A percentile compares a stretch with the other conserved stretches of the same genome.
phyloP scores from a whole-genome alignment of 2,113 vertebrate genomes.

The Nothobranchius furzeri region DNA sequence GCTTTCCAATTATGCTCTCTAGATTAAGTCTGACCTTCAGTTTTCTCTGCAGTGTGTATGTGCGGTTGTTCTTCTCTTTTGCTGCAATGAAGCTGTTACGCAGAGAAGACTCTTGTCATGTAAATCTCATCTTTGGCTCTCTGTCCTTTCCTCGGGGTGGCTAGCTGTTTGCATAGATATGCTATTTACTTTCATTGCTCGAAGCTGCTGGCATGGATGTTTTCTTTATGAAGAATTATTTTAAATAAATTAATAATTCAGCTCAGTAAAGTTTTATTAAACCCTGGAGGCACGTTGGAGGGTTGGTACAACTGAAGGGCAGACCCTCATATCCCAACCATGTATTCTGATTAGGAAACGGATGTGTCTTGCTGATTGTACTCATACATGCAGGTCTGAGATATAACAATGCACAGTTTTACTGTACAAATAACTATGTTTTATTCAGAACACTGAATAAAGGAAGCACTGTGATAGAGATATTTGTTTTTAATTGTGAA shows the following conservation, averaged over 20 bases:
- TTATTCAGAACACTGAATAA: conserved; percentile 59
- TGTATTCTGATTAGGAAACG: conserved; percentile 68
- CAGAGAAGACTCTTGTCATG: conserved; percentile 76
- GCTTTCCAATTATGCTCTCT: conserved; percentile 99
- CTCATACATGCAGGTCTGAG: conserved; percentile 53
- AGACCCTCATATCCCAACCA: conserved; percentile 67
- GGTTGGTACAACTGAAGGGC: conserved; percentile 66
- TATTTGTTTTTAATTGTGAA: conserved; percentile 24
- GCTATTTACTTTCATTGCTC: conserved; percentile 64
- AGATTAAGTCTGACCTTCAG: conserved; percentile 99
- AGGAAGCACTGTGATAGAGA: conserved; percentile 34
- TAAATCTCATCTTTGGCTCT: conserved; percentile 75
- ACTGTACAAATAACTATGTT: conserved; percentile 59
- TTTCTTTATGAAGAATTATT: conserved; percentile 72
- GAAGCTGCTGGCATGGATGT: conserved; percentile 63
- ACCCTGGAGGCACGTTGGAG: conserved; percentile 71
- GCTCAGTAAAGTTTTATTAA: conserved; percentile 79
- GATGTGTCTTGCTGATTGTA: conserved; percentile 55
- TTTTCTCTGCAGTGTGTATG: conserved; percentile 87
- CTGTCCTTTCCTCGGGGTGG: conserved; percentile 69
- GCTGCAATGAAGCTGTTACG: conserved; percentile 72
- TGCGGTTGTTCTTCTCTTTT: conserved; percentile 61
- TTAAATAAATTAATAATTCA: conserved; percentile 79
- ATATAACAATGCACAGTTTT: conserved; percentile 57
- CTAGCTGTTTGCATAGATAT: conserved; percentile 65